phyloP scores from a whole-genome alignment of 2,113 vertebrate species.

The Echinops telfairi region DNA sequence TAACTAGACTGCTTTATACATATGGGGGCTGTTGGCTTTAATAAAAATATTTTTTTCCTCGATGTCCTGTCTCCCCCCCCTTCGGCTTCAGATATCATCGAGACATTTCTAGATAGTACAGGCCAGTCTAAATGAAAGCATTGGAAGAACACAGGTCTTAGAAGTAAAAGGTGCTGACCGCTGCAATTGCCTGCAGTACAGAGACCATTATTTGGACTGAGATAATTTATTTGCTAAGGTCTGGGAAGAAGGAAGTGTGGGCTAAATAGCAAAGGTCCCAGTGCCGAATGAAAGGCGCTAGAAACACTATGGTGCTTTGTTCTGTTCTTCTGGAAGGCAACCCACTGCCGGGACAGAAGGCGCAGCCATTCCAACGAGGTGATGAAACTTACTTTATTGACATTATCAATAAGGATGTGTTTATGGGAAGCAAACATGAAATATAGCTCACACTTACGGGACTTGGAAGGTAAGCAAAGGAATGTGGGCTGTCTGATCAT shows the following conservation, averaged over 20 bases:
- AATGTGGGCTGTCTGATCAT: not conserved
- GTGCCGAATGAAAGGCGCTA: conserved; percentile 63
- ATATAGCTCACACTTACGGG: conserved; percentile 28
- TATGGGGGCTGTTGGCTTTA: not conserved
- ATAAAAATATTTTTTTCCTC: conserved; percentile 21
- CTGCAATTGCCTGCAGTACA: conserved; percentile 37
- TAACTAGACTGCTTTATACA: not conserved
- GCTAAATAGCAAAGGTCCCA: conserved; percentile 61
- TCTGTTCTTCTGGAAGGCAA: conserved; percentile 68
- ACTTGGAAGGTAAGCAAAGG: conserved; percentile 55
- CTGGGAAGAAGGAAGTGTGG: conserved; percentile 60
- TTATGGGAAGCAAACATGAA: conserved; percentile 76
- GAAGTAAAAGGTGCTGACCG: conserved; percentile 1
- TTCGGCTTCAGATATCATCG: conserved; percentile 14
- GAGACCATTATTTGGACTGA: conserved; percentile 66
- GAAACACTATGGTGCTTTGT: conserved; percentile 77
- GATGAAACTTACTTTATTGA: conserved; percentile 80
- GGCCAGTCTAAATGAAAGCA: conserved; percentile 57
- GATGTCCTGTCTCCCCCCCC: not conserved
- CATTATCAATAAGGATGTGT: conserved; percentile 76
- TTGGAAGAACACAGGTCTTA: conserved; percentile 9
- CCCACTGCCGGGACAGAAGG: conserved; percentile 10
- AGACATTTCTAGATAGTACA: conserved; percentile 16
- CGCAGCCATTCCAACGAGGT: conserved; percentile 70
- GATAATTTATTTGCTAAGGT: conserved; percentile 61